These are phyloP conservation scores for Heterotis niloticus DNA, from an alignment of 2,113 vertebrate species.

Conservation along the genomic window DNA sequence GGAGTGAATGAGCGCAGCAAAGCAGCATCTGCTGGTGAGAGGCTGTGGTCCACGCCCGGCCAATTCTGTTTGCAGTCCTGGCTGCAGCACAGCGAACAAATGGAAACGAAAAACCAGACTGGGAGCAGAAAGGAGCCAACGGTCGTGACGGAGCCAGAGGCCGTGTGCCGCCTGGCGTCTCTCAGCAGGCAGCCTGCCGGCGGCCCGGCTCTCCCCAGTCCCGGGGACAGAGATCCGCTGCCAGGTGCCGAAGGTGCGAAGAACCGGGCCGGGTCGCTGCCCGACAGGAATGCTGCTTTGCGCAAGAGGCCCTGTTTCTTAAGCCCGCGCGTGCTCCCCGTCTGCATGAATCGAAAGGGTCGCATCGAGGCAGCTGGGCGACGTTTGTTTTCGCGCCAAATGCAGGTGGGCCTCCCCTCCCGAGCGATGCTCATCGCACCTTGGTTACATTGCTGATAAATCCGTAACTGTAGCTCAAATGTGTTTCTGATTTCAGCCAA, in stretches of 20 bases:
- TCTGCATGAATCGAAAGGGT: too few relatives aligned
- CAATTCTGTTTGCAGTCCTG: background rate
- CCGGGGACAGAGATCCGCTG: constrained; percentile 48
- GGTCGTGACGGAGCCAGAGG: too few relatives aligned
- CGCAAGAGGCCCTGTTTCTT: background rate
- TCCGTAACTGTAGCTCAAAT: background rate
- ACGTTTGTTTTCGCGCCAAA: background rate
- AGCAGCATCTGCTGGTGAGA: background rate
- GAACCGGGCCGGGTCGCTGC: background rate
- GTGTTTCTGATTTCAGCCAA: background rate
- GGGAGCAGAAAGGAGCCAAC: background rate
- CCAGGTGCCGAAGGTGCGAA: constrained; percentile 38
- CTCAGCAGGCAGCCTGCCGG: constrained; percentile 51
- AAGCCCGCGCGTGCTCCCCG: background rate
- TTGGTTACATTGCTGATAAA: too few relatives aligned
- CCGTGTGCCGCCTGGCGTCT: background rate
- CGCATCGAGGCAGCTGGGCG: background rate
- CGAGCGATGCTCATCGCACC: background rate
- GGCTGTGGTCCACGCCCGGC: background rate
- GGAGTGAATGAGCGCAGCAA: background rate
- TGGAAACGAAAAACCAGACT: background rate
- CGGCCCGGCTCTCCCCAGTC: constrained; percentile 45
- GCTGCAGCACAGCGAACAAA: background rate
- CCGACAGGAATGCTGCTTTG: background rate
- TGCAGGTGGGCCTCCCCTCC: too few relatives aligned